These are phyloP conservation scores for Berghia stephanieae DNA, from an alignment of 1,140 invertebrate species.

Conservation along the genomic window DNA sequence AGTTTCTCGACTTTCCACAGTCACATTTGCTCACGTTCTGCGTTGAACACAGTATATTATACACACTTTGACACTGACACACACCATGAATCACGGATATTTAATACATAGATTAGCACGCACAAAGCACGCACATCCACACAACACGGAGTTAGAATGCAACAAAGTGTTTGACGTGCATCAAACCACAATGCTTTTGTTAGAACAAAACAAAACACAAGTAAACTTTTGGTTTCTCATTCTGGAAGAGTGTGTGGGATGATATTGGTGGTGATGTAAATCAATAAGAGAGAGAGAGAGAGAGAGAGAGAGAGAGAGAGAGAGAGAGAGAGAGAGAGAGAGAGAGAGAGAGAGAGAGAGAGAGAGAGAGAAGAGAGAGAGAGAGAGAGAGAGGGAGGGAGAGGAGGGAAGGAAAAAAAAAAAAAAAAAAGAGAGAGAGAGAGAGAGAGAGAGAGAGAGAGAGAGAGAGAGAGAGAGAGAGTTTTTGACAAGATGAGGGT, in stretches of 20 bases:
- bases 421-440: background rate
- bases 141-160: no score
- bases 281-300: conserved; percentile 10
- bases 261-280: background rate
- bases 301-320: conserved; percentile 12
- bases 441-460: background rate
- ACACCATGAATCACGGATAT: no score
- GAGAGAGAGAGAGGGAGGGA: background rate
- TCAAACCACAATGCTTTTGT: background rate
- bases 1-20: background rate
- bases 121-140: no score
- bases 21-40: background rate
- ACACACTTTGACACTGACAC: background rate
- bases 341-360: background rate
- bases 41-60: background rate
- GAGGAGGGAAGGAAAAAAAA: background rate
- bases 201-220: background rate
- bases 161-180: no score
- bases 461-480: background rate
- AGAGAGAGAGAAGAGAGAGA: background rate
- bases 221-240: background rate
- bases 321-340: background rate
- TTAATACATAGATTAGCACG: no score
- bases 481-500: no score
- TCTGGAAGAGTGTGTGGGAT: background rate